Evolutionary conservation across 2,888 invertebrate genomes (phyloP), one percentile per base, ranked within the genome.

Genomic region (Flexamia atlantica): DNA sequence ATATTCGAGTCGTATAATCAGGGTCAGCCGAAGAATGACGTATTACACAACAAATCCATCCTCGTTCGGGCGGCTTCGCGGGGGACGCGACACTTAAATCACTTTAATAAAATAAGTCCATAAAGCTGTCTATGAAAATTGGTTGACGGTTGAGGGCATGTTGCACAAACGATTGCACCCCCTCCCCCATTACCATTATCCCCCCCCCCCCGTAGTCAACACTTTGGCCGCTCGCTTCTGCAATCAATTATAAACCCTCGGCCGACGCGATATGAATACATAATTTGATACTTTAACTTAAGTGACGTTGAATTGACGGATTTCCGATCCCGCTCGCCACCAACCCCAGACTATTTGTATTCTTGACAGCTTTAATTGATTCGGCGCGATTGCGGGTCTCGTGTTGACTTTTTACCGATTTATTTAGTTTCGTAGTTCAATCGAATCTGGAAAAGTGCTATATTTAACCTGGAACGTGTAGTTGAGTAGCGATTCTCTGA

Each of bases 81-180:
- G 57, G 57, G 57, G 64, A 64, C 14, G 7, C 12, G 28, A 17
- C 28, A 20, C 64, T 23, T 60, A 28, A 64, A 64, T 30, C 64
- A 25, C 64, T 64, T 64, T 64, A 64, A 64, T 64, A 64, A 64
- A 28, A 64, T 64, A 64, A 64, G 64, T 64, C 64, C 64, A 64
- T 64, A 64, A 64, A 64, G 64, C 64, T 64, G 64, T 64, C 25
- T 64, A 64, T 64, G 57, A 64, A 64, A 64, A 64, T 64, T 64
- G 28, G 9, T 64, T 64, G 64, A 25, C 64, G 64, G 28, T 28
- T 28, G 64, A 64, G 64, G 64, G 64, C 64, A 64, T 64, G 64
- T 64, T 3, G 64, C 64, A 64, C 64, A 64, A 64, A 64, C 64
- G 64, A 64, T 30, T 30, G 64, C 64, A 64, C 25, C 30, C 64